These are phyloP conservation scores for Aleadryas rufinucha DNA, from an alignment of 2,113 vertebrate genomes.

Conservation along the genomic window DNA sequence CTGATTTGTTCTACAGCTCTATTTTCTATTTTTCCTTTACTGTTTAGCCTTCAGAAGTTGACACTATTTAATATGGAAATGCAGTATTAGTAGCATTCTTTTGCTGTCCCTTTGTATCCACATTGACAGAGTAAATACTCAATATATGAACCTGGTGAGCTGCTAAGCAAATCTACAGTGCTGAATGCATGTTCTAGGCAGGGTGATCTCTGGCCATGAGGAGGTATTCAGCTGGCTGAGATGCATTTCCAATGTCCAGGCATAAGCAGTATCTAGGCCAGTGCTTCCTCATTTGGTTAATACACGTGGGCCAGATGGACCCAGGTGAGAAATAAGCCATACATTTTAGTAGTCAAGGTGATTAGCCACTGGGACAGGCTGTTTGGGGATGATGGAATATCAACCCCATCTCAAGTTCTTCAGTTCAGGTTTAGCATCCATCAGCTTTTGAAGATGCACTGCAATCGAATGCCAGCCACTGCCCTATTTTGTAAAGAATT, in stretches of 20 bases:
- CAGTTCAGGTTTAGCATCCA: background rate
- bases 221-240: background rate
- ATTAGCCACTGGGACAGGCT: background rate
- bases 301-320: background rate
- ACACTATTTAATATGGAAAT: background rate
- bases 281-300: background rate
- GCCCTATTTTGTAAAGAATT: background rate
- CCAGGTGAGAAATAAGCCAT: background rate
- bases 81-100: background rate
- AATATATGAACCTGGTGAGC: background rate
- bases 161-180: background rate
- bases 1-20: background rate
- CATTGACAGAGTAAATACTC: background rate
- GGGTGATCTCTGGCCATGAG: background rate
- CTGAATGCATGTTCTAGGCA: background rate
- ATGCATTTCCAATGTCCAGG: background rate
- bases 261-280: background rate
- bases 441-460: background rate
- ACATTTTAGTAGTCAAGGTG: background rate
- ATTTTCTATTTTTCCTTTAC: background rate
- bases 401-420: background rate
- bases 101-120: background rate
- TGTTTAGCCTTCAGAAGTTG: background rate
- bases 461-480: background rate
- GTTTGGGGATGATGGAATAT: background rate